Evolutionary conservation across 2,797 vertebrate species (phyloP).

Genomic region (Craterocephalus amniculus): DNA sequence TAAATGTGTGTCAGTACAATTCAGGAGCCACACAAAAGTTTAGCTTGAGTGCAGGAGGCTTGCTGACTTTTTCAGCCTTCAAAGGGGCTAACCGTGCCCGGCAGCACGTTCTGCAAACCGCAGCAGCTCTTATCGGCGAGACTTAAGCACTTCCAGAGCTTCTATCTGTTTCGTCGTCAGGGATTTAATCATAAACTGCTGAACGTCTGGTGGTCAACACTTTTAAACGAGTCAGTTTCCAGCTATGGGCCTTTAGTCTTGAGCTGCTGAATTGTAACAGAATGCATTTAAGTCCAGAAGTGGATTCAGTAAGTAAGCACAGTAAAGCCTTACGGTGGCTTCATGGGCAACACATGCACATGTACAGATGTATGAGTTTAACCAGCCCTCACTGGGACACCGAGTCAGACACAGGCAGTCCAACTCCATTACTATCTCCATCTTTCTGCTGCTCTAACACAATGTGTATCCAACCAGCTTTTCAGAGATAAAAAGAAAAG

Average conservation of each 20-base stretch:
- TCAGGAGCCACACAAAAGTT: slow-evolving; percentile 39
- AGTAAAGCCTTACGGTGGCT: slow-evolving; percentile 4
- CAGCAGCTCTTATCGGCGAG: slow-evolving; percentile 54
- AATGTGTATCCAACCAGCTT: slow-evolving; percentile 37
- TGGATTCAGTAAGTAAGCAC: slow-evolving; percentile 6
- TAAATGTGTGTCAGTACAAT: slow-evolving; percentile 60
- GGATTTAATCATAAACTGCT: slow-evolving; percentile 60
- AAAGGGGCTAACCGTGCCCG: slow-evolving; percentile 51
- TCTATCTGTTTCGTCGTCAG: slow-evolving; percentile 44
- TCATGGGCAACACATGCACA: slow-evolving; percentile 12
- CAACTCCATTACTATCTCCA: slow-evolving; percentile 40
- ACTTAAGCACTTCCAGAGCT: slow-evolving; percentile 68
- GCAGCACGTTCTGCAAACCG: slow-evolving; percentile 58
- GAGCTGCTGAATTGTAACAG: not conserved
- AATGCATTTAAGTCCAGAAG: slow-evolving; percentile 17
- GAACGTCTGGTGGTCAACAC: slow-evolving; percentile 21
- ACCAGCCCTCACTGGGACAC: slow-evolving; percentile 22
- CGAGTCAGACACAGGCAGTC: slow-evolving; percentile 39
- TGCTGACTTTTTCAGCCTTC: slow-evolving; percentile 42
- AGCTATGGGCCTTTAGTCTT: slow-evolving; percentile 8
- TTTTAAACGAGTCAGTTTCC: slow-evolving; percentile 20
- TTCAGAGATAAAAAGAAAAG: slow-evolving; percentile 54
- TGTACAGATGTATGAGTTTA: slow-evolving; percentile 13
- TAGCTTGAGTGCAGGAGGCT: slow-evolving; percentile 19
- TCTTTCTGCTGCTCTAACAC: slow-evolving; percentile 45